Conservation (phyloP, 2,797 vertebrate genomes). For the Buphagus erythrorhynchus region DNA sequence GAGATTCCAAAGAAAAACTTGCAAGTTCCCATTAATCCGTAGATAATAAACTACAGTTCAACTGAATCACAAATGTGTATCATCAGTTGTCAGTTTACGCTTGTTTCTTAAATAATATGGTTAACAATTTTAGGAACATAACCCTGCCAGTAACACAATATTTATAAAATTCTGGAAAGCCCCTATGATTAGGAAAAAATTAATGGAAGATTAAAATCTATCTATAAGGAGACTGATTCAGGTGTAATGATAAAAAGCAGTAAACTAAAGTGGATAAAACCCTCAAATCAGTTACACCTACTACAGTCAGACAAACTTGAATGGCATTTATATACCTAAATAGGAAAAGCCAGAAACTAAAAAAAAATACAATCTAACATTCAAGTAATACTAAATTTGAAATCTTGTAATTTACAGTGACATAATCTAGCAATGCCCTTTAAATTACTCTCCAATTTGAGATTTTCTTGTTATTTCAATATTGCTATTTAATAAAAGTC, state of each 20-base stretch:
- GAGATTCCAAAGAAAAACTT: neutral
- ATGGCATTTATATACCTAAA: neutral
- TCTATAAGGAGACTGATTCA: neutral
- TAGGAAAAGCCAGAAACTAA: neutral
- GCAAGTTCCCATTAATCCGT: neutral
- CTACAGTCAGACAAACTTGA: neutral
- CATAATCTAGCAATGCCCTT: neutral
- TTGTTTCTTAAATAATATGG: neutral
- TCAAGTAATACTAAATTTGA: neutral
- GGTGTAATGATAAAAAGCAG: neutral
- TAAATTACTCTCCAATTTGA: neutral
- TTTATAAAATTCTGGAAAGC: neutral
- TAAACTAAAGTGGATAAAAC: neutral
- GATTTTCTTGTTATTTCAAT: neutral
- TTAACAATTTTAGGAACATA: neutral
- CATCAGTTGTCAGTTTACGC: neutral
- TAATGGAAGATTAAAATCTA: neutral
- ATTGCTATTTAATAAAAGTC: neutral
- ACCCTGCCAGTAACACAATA: neutral
- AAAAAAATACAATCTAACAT: neutral
- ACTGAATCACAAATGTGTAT: neutral
- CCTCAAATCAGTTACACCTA: neutral
- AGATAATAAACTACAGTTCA: neutral
- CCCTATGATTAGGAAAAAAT: neutral
- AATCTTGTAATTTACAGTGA: neutral